Conservation (phyloP, 2,888 invertebrate species). For the Mesorhabditis sp. region DNA sequence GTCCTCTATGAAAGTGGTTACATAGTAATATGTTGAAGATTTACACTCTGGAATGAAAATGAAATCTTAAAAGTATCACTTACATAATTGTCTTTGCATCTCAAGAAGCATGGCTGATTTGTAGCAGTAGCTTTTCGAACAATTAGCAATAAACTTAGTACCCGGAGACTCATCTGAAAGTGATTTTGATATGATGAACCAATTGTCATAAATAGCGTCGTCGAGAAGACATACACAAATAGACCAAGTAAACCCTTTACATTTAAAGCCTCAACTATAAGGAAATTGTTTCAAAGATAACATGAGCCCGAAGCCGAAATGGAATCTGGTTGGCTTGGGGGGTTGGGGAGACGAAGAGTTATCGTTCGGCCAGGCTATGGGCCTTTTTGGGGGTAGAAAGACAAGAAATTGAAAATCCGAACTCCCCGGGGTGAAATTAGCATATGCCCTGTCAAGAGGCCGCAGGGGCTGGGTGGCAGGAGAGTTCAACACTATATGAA, state of each 20-base stretch:
- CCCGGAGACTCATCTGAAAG: neutral
- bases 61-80: slow-evolving; percentile 14
- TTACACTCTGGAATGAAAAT: too few species aligned
- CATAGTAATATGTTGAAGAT: too few species aligned
- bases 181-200: too few species aligned
- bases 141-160: neutral
- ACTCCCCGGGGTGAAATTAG: slow-evolving; percentile 2
- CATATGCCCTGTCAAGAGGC: slow-evolving; percentile 1
- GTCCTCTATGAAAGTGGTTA: too few species aligned
- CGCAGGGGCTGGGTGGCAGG: too few species aligned
- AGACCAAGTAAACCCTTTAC: too few species aligned
- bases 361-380: neutral
- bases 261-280: too few species aligned
- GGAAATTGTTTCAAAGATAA: too few species aligned
- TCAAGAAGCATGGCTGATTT: slow-evolving; percentile 38
- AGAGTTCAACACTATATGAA: too few species aligned
- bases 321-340: neutral
- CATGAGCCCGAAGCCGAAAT: neutral
- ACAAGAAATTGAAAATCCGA: neutral
- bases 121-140: neutral
- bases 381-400: neutral
- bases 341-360: neutral
- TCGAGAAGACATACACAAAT: too few species aligned
- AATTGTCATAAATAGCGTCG: too few species aligned
- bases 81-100: slow-evolving; percentile 51